Percentiles rank a stretch among this genome's conserved stretches.
These are phyloP conservation scores for Bubo scandiacus DNA, from an alignment of 2,113 vertebrate species.

Conservation along the genomic window DNA sequence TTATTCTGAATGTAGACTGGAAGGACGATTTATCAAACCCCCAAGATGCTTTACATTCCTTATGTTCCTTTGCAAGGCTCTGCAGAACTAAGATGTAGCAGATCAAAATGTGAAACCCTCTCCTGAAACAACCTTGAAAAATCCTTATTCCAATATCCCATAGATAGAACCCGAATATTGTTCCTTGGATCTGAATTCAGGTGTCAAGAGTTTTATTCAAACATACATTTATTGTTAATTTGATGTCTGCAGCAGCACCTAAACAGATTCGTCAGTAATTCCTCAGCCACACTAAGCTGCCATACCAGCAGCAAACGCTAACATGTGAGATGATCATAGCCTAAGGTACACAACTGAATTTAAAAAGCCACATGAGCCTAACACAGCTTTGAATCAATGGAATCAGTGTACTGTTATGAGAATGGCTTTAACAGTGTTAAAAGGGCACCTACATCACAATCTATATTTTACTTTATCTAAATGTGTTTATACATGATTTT, in stretches of 20 bases:
- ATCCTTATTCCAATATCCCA: background rate
- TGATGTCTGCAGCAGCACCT: background rate
- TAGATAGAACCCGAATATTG: background rate
- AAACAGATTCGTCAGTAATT: background rate
- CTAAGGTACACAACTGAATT: background rate
- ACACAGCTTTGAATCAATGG: background rate
- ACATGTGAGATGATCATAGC: rapidly evolving
- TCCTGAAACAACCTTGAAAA: background rate
- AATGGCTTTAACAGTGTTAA: background rate
- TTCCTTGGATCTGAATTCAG: background rate
- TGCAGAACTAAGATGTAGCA: background rate
- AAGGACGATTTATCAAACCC: background rate
- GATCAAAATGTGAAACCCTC: background rate
- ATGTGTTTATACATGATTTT: background rate
- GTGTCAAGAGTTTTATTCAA: background rate
- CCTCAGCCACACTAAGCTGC: background rate
- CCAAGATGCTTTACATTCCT: background rate
- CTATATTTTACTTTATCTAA: background rate
- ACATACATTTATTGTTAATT: background rate
- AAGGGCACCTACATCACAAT: background rate
- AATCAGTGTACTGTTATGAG: background rate
- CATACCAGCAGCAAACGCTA: background rate
- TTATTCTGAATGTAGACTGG: background rate
- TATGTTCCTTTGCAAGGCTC: background rate
- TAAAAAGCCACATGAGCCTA: background rate